phyloP scores from a whole-genome alignment of 2,888 invertebrate species.

The Apotomis betuletana region DNA sequence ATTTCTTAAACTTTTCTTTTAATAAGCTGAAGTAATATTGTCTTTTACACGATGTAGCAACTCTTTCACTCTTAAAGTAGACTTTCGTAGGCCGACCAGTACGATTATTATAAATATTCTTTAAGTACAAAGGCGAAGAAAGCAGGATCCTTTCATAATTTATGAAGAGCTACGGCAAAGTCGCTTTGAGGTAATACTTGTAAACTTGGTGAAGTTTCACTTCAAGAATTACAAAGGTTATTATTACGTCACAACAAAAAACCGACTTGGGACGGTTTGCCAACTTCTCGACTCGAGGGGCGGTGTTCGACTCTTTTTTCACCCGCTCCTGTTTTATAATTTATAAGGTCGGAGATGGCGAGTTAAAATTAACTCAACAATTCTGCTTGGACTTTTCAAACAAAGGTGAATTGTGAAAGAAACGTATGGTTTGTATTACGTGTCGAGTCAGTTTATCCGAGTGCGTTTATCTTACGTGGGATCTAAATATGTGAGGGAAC shows the following conservation, averaged over 20 bases:
- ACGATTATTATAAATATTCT: conserved; percentile 39
- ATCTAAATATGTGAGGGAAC: conserved; percentile 44
- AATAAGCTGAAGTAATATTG: conserved; percentile 5
- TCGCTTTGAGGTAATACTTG: conserved; percentile 59
- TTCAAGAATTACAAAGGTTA: conserved; percentile 69
- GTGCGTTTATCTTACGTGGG: conserved; percentile 35
- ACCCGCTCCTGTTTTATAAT: conserved; percentile 48
- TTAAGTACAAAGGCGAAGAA: conserved; percentile 43
- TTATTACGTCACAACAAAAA: conserved; percentile 64
- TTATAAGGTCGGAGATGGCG: conserved; percentile 44
- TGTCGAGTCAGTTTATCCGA: conserved; percentile 26
- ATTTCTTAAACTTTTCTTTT: neutral
- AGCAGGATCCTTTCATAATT: conserved; percentile 57
- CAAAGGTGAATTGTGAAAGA: conserved; percentile 17
- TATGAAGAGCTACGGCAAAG: conserved; percentile 55
- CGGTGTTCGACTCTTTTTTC: conserved; percentile 51
- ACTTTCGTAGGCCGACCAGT: conserved; percentile 22
- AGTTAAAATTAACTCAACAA: conserved; percentile 41
- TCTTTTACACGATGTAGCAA: neutral
- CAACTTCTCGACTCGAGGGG: conserved; percentile 56
- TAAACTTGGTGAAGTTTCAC: conserved; percentile 62
- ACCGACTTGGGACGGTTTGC: conserved; percentile 59
- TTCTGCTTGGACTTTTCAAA: conserved; percentile 28
- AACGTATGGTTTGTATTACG: conserved; percentile 14
- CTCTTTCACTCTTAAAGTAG: conserved; percentile 14